A percentile compares a stretch with the other conserved stretches of the same genome.
phyloP scores from a whole-genome alignment of 2,797 vertebrate species.

The Sandelia bainsii region DNA sequence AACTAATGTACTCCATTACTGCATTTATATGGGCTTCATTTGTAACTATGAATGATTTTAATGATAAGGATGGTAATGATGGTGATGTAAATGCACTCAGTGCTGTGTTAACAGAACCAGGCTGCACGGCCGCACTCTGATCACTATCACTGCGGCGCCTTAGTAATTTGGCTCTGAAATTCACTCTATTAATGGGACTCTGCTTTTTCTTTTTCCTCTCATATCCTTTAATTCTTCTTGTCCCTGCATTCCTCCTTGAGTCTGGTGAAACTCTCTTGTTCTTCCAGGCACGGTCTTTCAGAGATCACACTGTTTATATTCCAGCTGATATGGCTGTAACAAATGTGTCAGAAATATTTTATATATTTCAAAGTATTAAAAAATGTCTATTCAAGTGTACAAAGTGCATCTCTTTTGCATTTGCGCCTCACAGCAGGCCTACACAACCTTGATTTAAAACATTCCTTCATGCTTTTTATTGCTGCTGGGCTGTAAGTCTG shows the following conservation, averaged over 20 bases:
- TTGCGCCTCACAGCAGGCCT: constrained; percentile 9
- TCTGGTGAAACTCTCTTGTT: constrained; percentile 48
- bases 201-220: constrained; percentile 71
- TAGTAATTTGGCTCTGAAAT: constrained; percentile 83
- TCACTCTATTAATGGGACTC: constrained; percentile 76
- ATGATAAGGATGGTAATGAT: constrained; percentile 80
- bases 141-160: constrained; percentile 83
- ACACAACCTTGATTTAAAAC: constrained; percentile 30
- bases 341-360: constrained; percentile 32
- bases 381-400: constrained; percentile 9
- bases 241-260: constrained; percentile 63
- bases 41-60: constrained; percentile 69
- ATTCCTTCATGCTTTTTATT: constrained; percentile 27
- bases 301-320: constrained; percentile 40
- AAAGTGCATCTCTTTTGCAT: constrained; percentile 31
- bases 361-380: constrained; percentile 15
- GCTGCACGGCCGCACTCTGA: constrained; percentile 74
- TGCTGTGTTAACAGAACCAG: constrained; percentile 78
- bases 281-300: constrained; percentile 19
- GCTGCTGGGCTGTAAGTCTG: constrained; percentile 34
- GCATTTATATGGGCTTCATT: constrained; percentile 68
- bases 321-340: constrained; percentile 17
- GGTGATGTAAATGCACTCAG: constrained; percentile 80
- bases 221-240: constrained; percentile 65
- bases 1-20: constrained; percentile 74